A percentile compares a stretch with the other conserved stretches of the same genome.
Evolutionary conservation across 2,888 invertebrate genomes (phyloP).

Genomic region (Cephus sareptanus): DNA sequence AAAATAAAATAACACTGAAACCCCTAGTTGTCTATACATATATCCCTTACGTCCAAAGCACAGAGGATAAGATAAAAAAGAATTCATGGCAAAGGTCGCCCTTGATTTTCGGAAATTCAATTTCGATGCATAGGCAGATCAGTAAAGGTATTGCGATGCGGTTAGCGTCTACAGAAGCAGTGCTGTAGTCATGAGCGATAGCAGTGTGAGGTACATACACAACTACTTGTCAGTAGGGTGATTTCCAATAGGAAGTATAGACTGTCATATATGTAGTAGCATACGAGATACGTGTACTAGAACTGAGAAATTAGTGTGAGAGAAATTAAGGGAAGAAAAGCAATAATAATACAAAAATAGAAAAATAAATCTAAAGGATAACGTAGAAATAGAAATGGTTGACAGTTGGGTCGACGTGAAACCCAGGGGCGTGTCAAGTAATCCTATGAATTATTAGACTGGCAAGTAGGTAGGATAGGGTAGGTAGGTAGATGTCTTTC

Average conservation of each 20-base stretch:
- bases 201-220: neutral
- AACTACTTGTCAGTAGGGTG: neutral
- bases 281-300: neutral
- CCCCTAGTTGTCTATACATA: too few relatives aligned
- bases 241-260: neutral
- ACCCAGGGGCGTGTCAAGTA: conserved; percentile 6
- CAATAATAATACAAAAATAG: neutral
- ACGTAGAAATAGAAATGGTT: neutral
- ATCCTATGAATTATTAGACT: conserved; percentile 14
- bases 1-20: too few relatives aligned
- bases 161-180: neutral
- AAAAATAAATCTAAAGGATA: neutral
- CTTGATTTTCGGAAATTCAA: neutral
- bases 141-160: neutral
- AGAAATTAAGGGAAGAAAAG: neutral
- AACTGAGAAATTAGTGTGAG: neutral
- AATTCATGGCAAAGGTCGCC: neutral
- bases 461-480: neutral
- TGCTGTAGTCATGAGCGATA: neutral
- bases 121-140: neutral
- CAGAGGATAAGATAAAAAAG: neutral
- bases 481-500: conserved; percentile 20
- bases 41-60: too few relatives aligned
- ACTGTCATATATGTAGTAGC: neutral
- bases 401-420: neutral